Base-by-base conservation (phyloP, 2,888 invertebrate genomes). In the Agonopterix heracliana region DNA sequence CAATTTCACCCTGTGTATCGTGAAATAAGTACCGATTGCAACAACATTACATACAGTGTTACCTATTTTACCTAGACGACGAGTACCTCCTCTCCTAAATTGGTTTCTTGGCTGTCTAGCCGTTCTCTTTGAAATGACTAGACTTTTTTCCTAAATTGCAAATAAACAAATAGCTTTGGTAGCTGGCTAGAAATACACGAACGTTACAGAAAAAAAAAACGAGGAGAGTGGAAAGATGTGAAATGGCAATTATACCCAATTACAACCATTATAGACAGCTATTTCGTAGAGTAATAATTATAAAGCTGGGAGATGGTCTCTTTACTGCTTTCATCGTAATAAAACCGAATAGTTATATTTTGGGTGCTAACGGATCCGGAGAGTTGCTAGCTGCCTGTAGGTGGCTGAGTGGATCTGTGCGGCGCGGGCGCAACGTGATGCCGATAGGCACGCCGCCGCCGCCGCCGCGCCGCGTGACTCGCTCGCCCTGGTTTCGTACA, bases 401-500 rank as follows among this genome's bases (percentile, higher is more conserved):
- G 41, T 17, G 10, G 26, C 26, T 44, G n/a, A 7, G 44, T 11
- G 46, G 10, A 17, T 14, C 50, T n/a, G 45, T 46, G 49, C 42
- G 41, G 45, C 49, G 49, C 42, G 41, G 11, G 43, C 46, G 41
- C 42, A 44, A 36, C 45, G 45, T 26, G 46, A 46, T 26, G 46
- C 26, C 10, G 41, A 26, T 26, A 45, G 35, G 45, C 34, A 44
- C 44, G 35, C 38, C 35, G 9, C 4, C 14, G 46, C 34, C 7
- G 41, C 64, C 71, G 71, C 71, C 26, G 74, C 68, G 68, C 71
- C 68, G 74, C 87, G 87, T 87, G 87, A 87, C 87, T 80, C 57
- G 85, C 62, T 80, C 73, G 86, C 81, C 84, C 86, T 79, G 82
- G 68, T 85, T 86, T 74, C 61, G 65, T 78, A 74, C 83, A 81